Conservation (phyloP, 1,140 invertebrate species). For the Drosophila azteca region DNA sequence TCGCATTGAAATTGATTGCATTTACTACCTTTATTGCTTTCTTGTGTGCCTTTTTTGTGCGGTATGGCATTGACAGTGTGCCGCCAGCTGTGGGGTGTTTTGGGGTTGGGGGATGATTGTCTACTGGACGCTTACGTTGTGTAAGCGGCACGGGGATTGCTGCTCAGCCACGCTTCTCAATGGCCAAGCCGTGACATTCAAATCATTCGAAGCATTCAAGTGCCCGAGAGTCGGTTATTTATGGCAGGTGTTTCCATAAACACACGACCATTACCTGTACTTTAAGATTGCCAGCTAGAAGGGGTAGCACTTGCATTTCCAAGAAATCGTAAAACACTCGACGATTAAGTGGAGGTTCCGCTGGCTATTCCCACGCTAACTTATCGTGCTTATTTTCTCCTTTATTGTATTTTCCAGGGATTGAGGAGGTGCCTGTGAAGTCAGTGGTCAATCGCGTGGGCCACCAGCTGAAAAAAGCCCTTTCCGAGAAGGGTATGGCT, state of each 20-base stretch:
- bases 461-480: constrained; percentile 87
- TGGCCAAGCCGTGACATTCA: constrained; percentile 41
- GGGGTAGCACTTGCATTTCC: constrained; percentile 19
- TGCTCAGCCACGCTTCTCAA: constrained; percentile 31
- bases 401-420: constrained; percentile 85
- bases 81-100: constrained; percentile 17
- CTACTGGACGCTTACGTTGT: constrained; percentile 26
- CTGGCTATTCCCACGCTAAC: constrained; percentile 53
- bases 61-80: constrained; percentile 6
- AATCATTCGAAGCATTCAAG: constrained; percentile 8
- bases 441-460: constrained; percentile 88
- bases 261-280: constrained; percentile 5
- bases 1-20: constrained; percentile 77
- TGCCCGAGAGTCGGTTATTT: constrained; percentile 32
- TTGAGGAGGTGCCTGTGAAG: constrained; percentile 87
- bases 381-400: constrained; percentile 10
- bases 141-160: constrained; percentile 19
- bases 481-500: constrained; percentile 88
- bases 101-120: constrained; percentile 8
- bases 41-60: constrained; percentile 8
- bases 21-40: constrained; percentile 78
- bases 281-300: constrained; percentile 45
- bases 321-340: constrained; percentile 57
- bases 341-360: constrained; percentile 54
- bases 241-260: constrained; percentile 38